Conservation (phyloP, 2,113 vertebrate species). For the Balaeniceps rex region DNA sequence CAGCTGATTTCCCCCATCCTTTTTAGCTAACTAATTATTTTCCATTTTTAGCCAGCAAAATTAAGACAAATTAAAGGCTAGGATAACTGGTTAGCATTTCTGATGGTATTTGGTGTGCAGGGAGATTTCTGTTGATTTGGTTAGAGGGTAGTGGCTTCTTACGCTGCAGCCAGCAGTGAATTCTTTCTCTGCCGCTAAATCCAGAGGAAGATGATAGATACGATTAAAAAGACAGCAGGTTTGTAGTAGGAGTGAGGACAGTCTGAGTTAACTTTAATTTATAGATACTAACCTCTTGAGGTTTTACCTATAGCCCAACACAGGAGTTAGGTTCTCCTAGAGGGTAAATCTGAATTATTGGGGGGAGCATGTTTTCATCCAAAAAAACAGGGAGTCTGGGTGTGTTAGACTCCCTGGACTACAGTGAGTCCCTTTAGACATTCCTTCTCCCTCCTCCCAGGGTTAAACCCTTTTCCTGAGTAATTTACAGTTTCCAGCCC, state of each 20-base stretch:
- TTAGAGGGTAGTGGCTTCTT: background rate
- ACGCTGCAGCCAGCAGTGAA: background rate
- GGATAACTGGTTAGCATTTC: background rate
- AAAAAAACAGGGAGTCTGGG: fast-evolving
- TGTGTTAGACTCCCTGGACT: background rate
- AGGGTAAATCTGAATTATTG: background rate
- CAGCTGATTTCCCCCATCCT: background rate
- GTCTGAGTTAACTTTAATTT: background rate
- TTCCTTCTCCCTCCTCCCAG: background rate
- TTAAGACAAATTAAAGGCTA: background rate
- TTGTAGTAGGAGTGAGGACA: background rate
- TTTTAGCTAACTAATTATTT: conserved; percentile 34
- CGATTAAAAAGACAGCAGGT: background rate
- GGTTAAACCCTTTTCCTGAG: background rate
- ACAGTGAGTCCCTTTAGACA: background rate
- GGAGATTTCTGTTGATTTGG: background rate
- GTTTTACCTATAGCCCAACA: background rate
- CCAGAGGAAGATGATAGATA: background rate
- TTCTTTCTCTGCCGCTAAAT: background rate
- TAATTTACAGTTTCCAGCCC: background rate
- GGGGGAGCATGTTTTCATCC: background rate
- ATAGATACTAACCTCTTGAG: background rate
- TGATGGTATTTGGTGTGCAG: background rate
- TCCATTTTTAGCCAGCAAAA: background rate
- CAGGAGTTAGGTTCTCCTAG: background rate